Conservation (phyloP, 2,113 vertebrate species). For the Trinectes maculatus region DNA sequence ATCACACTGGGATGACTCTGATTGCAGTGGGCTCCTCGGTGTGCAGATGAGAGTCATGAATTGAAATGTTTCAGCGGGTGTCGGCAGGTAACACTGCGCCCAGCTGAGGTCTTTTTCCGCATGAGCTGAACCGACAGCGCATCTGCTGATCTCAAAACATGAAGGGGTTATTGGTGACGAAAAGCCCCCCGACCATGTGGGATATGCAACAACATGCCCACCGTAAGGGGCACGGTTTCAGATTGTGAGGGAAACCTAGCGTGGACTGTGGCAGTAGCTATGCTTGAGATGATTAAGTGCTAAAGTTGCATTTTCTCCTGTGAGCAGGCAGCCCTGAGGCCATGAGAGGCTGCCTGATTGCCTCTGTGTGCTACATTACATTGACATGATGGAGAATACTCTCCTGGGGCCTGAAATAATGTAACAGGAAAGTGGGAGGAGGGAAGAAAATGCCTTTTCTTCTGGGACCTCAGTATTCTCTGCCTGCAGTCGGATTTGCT, state of each 20-base stretch:
- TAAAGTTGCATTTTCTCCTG: conserved; percentile 78
- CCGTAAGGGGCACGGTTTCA: conserved; percentile 62
- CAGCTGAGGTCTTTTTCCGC: conserved; percentile 68
- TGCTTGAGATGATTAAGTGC: conserved; percentile 77
- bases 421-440: conserved; percentile 73
- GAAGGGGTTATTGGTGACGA: conserved; percentile 21
- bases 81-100: conserved; percentile 59
- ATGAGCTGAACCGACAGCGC: conserved; percentile 51
- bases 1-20: conserved; percentile 66
- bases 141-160: conserved; percentile 56
- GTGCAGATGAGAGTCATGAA: conserved; percentile 67
- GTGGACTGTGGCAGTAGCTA: conserved; percentile 58
- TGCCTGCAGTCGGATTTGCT: conserved; percentile 81
- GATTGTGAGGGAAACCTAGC: conserved; percentile 57
- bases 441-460: conserved; percentile 54
- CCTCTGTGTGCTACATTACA: conserved; percentile 81
- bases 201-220: conserved; percentile 46
- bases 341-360: conserved; percentile 77
- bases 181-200: conserved; percentile 34
- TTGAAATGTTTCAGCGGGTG: conserved; percentile 71
- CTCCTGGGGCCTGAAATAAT: conserved; percentile 80
- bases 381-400: conserved; percentile 81
- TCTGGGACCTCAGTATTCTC: conserved; percentile 74
- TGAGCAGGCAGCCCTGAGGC: conserved; percentile 68
- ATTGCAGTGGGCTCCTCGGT: conserved; percentile 49